Conservation (phyloP, 2,113 vertebrate species). For the Crypturellus undulatus region DNA sequence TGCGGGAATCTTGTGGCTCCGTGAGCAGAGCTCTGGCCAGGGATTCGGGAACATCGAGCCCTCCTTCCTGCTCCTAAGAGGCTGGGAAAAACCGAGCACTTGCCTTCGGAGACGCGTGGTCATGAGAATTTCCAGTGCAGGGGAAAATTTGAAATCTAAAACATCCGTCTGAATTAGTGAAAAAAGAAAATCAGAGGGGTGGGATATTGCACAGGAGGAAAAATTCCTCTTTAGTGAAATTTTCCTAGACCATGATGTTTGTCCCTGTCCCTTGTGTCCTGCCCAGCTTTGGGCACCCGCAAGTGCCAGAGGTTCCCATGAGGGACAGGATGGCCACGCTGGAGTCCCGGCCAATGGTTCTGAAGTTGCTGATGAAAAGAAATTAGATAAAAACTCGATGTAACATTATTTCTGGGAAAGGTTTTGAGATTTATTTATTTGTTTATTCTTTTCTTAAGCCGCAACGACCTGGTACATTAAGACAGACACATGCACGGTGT, state of each 20-base stretch:
- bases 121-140: neutral
- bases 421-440: too few relatives aligned
- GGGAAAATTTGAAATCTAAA: constrained; percentile 17
- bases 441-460: too few relatives aligned
- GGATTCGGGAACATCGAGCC: constrained; percentile 26
- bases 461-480: too few relatives aligned
- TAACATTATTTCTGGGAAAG: neutral
- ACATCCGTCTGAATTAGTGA: neutral
- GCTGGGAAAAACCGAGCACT: constrained; percentile 6
- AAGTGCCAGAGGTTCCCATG: neutral
- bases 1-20: neutral
- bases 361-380: neutral
- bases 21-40: neutral
- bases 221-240: neutral
- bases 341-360: neutral
- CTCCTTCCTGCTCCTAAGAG: neutral
- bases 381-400: neutral
- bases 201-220: neutral
- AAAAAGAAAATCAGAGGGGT: neutral
- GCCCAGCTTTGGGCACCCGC: neutral
- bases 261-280: rapidly evolving
- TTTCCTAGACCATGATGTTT: neutral
- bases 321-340: rapidly evolving
- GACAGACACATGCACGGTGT: neutral
- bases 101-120: neutral